Percentiles rank a stretch among this genome's conserved stretches.
Conservation (phyloP, 1,140 invertebrate genomes). For the Liolophura sinensis region DNA sequence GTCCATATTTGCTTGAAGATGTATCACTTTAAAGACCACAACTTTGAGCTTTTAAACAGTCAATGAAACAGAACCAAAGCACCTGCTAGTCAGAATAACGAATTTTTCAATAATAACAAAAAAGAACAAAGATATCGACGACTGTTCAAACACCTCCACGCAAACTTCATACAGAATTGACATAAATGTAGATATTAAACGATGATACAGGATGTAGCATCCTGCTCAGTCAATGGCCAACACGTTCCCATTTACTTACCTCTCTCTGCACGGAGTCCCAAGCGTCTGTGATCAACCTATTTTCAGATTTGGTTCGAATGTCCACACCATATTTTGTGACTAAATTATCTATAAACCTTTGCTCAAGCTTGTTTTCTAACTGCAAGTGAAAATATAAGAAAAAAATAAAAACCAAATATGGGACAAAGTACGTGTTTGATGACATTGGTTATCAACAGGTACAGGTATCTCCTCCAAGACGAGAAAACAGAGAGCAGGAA, state of each 20-base stretch:
- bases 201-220: not conserved
- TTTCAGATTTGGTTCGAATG: slow-evolving; percentile 33
- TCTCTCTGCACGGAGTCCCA: slow-evolving; percentile 54
- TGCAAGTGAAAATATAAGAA: too few species aligned
- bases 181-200: not conserved
- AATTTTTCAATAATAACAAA: not conserved
- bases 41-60: too few species aligned
- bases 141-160: not conserved
- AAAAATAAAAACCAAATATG: too few species aligned
- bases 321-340: slow-evolving; percentile 37
- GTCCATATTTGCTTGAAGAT: too few species aligned
- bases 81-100: not conserved
- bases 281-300: slow-evolving; percentile 46
- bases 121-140: not conserved
- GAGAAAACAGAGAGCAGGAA: too few species aligned
- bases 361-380: too few species aligned
- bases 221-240: not conserved
- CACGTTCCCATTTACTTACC: slow-evolving; percentile 20
- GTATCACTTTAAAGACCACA: too few species aligned
- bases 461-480: too few species aligned
- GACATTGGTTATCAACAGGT: too few species aligned
- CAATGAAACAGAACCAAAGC: too few species aligned
- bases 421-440: too few species aligned
- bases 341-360: too few species aligned
- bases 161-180: not conserved